Evolutionary conservation across 1,140 invertebrate genomes (phyloP).

Genomic region (Camponotus floridanus): DNA sequence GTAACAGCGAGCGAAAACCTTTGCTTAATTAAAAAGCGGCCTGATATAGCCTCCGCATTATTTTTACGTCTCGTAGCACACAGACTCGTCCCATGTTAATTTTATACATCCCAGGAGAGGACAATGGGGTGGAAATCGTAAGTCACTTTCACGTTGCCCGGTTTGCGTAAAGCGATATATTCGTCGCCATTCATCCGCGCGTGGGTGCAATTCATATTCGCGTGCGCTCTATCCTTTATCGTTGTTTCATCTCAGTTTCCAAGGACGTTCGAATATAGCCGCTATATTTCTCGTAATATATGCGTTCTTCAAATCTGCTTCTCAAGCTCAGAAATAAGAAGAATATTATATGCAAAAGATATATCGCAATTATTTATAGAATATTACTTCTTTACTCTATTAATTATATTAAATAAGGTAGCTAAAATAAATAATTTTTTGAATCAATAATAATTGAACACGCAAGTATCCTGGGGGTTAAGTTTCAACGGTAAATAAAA

Average conservation of each 20-base stretch:
- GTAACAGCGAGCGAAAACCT: slow-evolving; percentile 5
- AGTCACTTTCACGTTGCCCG: slow-evolving; percentile 44
- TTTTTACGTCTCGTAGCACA: slow-evolving; percentile 26
- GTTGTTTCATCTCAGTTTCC: neutral
- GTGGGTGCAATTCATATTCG: slow-evolving; percentile 15
- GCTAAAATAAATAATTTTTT: neutral
- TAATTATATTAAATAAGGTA: neutral
- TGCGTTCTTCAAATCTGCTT: slow-evolving; percentile 7
- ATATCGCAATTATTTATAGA: neutral
- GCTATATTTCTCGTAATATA: neutral
- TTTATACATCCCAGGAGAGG: slow-evolving; percentile 17
- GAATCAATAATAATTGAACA: neutral
- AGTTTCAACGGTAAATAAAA: neutral
- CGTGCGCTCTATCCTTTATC: neutral
- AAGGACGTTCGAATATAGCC: neutral
- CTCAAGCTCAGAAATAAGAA: neutral
- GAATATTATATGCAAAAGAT: neutral
- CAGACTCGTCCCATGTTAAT: slow-evolving; percentile 47
- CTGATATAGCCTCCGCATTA: slow-evolving; percentile 25
- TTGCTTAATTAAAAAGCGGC: slow-evolving; percentile 45
- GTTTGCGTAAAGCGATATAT: neutral
- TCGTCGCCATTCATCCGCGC: slow-evolving; percentile 17
- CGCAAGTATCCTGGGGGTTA: no score
- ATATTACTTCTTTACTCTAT: neutral
- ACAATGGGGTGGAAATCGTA: slow-evolving; percentile 55